Evolutionary conservation across 92 coral and sea anemone species (phyloP).

Genomic region (Diadumene lineata): DNA sequence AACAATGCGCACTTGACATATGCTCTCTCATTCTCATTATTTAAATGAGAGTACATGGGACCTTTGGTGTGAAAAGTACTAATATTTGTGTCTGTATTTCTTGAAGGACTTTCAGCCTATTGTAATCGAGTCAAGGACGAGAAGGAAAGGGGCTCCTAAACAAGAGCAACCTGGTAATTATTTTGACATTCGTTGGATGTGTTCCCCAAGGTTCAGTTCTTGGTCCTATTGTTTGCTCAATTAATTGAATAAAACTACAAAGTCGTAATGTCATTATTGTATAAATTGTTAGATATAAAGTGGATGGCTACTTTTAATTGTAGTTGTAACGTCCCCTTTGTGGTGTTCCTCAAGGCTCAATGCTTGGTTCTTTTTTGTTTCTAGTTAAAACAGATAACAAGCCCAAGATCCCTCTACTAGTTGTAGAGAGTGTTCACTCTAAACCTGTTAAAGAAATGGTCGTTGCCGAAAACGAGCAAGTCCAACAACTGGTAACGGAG

Average conservation of each 20-base stretch:
- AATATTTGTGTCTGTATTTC: background rate
- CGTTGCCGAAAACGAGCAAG: conserved; percentile 81
- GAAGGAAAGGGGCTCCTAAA: conserved; percentile 55
- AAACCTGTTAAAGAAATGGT: conserved; percentile 88
- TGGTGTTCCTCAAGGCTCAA: background rate
- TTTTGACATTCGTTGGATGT: too few relatives aligned
- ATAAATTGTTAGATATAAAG: too few relatives aligned
- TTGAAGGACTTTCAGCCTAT: conserved; percentile 88
- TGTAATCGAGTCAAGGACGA: conserved; percentile 87
- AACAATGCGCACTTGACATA: too few relatives aligned
- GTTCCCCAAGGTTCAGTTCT: too few relatives aligned
- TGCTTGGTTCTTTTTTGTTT: background rate
- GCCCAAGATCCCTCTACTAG: conserved; percentile 84
- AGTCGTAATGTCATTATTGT: too few relatives aligned
- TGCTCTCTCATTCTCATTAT: too few relatives aligned
- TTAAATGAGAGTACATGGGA: too few relatives aligned
- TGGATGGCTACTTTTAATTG: too few relatives aligned
- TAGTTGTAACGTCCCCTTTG: background rate
- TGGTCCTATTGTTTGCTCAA: too few relatives aligned
- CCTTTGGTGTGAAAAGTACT: background rate
- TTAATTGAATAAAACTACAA: too few relatives aligned
- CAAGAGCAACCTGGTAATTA: conserved; percentile 45
- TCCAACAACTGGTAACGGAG: conserved; percentile 77
- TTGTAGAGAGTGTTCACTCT: conserved; percentile 85
- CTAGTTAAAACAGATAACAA: conserved; percentile 7